A percentile compares a stretch with the other conserved stretches of the same genome.
phyloP scores from a whole-genome alignment of 2,888 invertebrate species.

The Creontiades dilutus region DNA sequence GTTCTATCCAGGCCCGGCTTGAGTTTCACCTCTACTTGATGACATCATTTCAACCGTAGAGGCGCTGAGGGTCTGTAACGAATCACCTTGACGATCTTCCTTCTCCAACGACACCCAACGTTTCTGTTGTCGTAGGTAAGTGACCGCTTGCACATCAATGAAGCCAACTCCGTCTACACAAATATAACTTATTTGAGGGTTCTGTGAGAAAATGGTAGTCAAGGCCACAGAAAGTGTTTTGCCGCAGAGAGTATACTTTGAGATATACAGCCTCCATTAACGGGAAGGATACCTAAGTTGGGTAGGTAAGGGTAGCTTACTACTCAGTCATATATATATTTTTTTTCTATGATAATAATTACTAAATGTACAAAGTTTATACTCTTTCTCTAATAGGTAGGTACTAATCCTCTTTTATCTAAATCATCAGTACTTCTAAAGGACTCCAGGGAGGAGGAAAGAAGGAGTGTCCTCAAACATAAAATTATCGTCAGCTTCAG shows the following conservation, averaged over 20 bases:
- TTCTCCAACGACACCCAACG: neutral
- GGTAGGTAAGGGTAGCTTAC: no score
- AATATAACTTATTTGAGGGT: neutral
- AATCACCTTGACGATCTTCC: neutral
- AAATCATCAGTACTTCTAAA: no score
- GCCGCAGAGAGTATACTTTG: neutral
- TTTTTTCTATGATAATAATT: no score
- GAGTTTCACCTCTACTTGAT: slow-evolving; percentile 2
- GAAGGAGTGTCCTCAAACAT: no score
- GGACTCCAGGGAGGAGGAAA: no score
- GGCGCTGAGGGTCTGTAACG: neutral
- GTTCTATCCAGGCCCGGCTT: neutral
- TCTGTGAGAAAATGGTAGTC: slow-evolving; percentile 2
- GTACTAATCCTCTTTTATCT: no score
- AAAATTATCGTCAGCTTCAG: no score
- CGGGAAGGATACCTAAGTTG: no score
- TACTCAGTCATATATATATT: no score
- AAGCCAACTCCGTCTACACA: no score
- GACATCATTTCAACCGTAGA: slow-evolving; percentile 24
- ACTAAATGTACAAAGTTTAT: no score
- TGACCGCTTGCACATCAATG: neutral
- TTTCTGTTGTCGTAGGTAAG: neutral
- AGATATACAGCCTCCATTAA: neutral
- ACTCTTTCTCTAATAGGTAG: no score
- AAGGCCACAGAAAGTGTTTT: slow-evolving; percentile 3